Conservation (phyloP, 2,113 vertebrate genomes). For the Spilogale gracilis region DNA sequence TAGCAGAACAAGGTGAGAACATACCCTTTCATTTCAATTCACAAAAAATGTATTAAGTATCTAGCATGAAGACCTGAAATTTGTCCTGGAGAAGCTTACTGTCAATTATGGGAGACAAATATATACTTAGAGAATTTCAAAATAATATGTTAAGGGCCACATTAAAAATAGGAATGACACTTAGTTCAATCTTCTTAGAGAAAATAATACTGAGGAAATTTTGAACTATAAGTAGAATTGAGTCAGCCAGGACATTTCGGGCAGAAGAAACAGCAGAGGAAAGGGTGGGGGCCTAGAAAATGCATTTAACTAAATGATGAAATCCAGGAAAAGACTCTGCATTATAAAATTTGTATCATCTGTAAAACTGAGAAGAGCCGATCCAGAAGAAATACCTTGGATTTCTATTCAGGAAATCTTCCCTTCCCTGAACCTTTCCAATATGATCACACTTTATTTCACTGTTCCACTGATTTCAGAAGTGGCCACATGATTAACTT, state of each 20-base stretch:
- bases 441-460: not conserved
- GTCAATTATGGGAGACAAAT: not conserved
- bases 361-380: not conserved
- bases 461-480: not conserved
- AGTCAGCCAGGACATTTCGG: not conserved
- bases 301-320: not conserved
- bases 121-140: not conserved
- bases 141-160: not conserved
- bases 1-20: not conserved
- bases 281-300: not conserved
- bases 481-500: not conserved
- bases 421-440: not conserved
- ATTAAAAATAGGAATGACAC: not conserved
- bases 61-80: slow-evolving; percentile 6
- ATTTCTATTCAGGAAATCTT: not conserved
- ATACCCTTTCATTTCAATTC: not conserved
- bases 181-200: not conserved
- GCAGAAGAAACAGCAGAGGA: not conserved
- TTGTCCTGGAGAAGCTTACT: not conserved
- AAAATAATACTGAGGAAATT: not conserved
- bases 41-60: not conserved
- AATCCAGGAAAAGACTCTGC: not conserved
- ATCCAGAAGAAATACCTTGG: not conserved
- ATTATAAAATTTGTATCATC: not conserved
- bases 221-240: slow-evolving; percentile 5